Evolutionary conservation across 2,888 invertebrate genomes (phyloP).

Genomic region (Clitarchus hookeri): DNA sequence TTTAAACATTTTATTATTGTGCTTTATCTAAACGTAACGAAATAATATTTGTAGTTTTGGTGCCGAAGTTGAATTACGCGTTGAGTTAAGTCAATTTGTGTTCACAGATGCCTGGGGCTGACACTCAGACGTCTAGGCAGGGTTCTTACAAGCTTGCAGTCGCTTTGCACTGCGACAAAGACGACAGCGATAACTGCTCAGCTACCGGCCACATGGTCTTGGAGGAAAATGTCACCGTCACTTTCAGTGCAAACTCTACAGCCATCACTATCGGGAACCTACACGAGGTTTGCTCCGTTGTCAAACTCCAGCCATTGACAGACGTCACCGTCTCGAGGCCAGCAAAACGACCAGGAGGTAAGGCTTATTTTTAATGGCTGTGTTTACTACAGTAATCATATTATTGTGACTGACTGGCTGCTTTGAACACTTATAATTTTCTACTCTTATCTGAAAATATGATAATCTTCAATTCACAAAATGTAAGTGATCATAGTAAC

Average conservation of each 20-base stretch:
- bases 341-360: neutral
- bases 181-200: neutral
- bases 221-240: conserved; percentile 3
- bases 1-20: too few relatives aligned
- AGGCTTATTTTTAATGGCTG: neutral
- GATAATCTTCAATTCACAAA: too few relatives aligned
- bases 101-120: neutral
- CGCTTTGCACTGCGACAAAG: neutral
- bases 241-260: neutral
- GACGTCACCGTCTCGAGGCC: neutral
- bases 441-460: too few relatives aligned
- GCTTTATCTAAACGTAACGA: too few relatives aligned
- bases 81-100: neutral
- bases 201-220: neutral
- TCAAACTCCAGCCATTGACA: neutral
- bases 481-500: too few relatives aligned
- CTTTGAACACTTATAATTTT: too few relatives aligned
- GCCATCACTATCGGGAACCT: neutral
- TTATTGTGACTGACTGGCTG: too few relatives aligned
- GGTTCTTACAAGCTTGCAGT: neutral
- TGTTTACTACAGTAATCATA: too few relatives aligned
- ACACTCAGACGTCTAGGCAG: neutral
- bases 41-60: too few relatives aligned
- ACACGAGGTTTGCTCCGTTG: neutral
- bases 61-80: too few relatives aligned